These are phyloP conservation scores for Pedionomus torquatus DNA, from an alignment of 2,113 vertebrate genomes.

Conservation along the genomic window DNA sequence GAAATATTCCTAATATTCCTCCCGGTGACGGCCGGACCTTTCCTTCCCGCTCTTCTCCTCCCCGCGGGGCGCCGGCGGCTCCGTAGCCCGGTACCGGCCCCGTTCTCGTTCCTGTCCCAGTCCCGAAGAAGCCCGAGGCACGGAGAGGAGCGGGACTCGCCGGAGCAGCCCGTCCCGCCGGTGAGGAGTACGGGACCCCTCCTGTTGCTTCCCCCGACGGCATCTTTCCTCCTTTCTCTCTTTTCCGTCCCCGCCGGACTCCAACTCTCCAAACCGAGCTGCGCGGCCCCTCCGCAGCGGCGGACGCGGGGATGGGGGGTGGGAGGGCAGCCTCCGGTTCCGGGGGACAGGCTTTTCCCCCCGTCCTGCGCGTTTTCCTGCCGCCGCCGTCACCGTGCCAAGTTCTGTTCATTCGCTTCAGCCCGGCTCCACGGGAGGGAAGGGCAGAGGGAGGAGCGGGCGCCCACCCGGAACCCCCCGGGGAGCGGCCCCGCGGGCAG, in stretches of 20 bases:
- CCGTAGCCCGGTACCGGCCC: not conserved
- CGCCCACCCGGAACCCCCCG: not conserved
- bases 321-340: not conserved
- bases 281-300: not conserved
- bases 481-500: not conserved
- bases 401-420: not conserved
- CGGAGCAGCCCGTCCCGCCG: not conserved
- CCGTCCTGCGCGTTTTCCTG: not conserved
- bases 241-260: not conserved
- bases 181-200: not conserved
- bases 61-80: not conserved
- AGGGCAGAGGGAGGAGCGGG: not conserved
- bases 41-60: not conserved
- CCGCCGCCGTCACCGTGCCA: not conserved
- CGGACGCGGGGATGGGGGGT: not conserved
- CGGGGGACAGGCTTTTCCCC: rapidly evolving
- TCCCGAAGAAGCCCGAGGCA: not conserved
- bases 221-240: not conserved
- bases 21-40: not conserved
- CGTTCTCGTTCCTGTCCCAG: not conserved
- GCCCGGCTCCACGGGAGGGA: not conserved
- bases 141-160: rapidly evolving
- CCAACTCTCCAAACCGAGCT: not conserved
- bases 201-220: slow-evolving; percentile 15
- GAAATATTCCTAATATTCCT: not conserved